Evolutionary conservation across 2,797 vertebrate genomes (phyloP), one percentile per base, ranked within the genome.

Genomic region (Hephaestus fuliginosus): DNA sequence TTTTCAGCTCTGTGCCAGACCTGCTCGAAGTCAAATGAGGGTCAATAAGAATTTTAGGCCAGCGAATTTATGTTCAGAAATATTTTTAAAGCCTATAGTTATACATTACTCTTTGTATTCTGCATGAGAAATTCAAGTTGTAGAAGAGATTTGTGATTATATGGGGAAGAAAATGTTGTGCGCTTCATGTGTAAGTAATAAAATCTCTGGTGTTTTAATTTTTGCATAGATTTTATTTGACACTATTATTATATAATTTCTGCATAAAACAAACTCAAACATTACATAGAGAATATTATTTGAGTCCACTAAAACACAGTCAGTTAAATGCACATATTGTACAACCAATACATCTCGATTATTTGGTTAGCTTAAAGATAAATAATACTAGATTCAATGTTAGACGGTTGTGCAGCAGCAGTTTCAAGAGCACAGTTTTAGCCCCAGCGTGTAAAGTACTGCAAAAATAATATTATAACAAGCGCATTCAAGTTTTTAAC

Each of bases 321-420:
- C 30, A 33, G 30, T 33, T n/a, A 66, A 51, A 10, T 53, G 14
- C 48, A 70, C 7, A 33, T n/a, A 52, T n/a, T 46, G 3, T 17
- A 25, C 51, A 44, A 53, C 13, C 8, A 67, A 17, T 18, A 30
- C 7, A 43, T 25, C 43, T 67, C 28, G 36, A 7, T 55, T 30
- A 7, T 61, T 44, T 61, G 20, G 39, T 52, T 17, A 14, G 14
- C 52, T 66, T 67, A 51, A 80, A 44, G 44, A 33, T 57, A 49
- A 22, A 51, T 56, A 73, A 44, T 67, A 18, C n/a, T 10, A 55
- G 18, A 73, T 67, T n/a, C 17, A 41, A 44, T 28, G 51, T 80
- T 44, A 70, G 56, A 61, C 56, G 57, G 36, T 14, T 64, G 20
- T 69, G 46, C 49, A 33, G 30, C 30, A 33, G 30, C 30, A 33